Conservation (phyloP, 2,888 invertebrate genomes). For the Perdita meconis region DNA sequence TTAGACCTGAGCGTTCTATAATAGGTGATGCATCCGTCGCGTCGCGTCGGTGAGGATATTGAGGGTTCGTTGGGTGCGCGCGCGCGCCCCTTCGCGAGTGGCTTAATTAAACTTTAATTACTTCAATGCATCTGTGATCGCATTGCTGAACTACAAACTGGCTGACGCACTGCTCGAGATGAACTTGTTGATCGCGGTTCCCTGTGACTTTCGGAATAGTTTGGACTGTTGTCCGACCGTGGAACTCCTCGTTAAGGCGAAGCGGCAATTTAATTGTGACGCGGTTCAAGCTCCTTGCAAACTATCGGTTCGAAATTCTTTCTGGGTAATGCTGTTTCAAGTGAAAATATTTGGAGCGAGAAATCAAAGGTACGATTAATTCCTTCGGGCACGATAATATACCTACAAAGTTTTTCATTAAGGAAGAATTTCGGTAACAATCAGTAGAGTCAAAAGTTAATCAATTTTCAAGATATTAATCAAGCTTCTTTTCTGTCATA, state of each 20-base stretch:
- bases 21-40: conserved; percentile 24
- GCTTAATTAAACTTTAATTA: conserved; percentile 66
- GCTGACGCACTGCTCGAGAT: conserved; percentile 20
- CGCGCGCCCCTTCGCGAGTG: conserved; percentile 13
- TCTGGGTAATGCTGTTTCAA: neutral
- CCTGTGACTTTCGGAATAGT: conserved; percentile 19
- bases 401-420: too few relatives aligned
- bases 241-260: conserved; percentile 1
- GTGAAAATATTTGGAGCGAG: neutral
- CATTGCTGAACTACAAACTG: conserved; percentile 32
- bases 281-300: neutral
- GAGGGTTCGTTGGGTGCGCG: conserved; percentile 23
- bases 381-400: too few relatives aligned
- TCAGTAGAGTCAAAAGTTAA: too few relatives aligned
- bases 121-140: conserved; percentile 52
- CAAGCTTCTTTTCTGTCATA: too few relatives aligned
- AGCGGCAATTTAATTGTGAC: neutral
- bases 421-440: too few relatives aligned
- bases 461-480: too few relatives aligned
- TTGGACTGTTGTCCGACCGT: neutral
- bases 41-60: conserved; percentile 38
- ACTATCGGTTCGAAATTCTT: neutral
- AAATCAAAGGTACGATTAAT: too few relatives aligned
- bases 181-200: conserved; percentile 52
- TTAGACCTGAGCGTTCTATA: conserved; percentile 32